A percentile compares a stretch with the other conserved stretches of the same genome.
These are phyloP conservation scores for Acanthornis magna DNA, from an alignment of 2,797 vertebrate genomes.

Conservation along the genomic window DNA sequence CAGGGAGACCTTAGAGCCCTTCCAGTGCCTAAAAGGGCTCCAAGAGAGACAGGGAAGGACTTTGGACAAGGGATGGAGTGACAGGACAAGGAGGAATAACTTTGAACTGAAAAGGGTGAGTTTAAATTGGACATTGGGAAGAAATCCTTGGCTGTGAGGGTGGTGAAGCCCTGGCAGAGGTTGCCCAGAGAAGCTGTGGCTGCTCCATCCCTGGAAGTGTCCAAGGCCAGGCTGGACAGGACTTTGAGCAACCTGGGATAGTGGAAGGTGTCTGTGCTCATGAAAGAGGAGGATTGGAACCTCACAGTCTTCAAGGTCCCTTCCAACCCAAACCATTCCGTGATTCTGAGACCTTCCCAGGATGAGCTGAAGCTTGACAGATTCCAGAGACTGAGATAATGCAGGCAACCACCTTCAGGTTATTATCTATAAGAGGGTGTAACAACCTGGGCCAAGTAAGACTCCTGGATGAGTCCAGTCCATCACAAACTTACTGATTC, in stretches of 20 bases:
- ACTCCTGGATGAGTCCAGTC: background rate
- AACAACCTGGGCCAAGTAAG: background rate
- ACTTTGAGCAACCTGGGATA: accelerated
- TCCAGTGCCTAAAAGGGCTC: background rate
- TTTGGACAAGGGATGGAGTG: background rate
- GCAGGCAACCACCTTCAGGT: accelerated
- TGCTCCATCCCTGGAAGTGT: background rate
- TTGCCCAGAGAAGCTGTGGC: background rate
- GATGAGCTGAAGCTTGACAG: background rate
- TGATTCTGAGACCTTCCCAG: background rate
- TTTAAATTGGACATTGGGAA: background rate
- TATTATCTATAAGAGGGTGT: background rate
- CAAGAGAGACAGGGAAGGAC: background rate
- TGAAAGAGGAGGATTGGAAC: background rate
- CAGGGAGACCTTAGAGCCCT: background rate
- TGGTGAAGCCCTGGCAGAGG: background rate
- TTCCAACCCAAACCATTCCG: background rate
- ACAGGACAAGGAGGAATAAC: background rate
- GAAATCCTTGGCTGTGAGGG: background rate
- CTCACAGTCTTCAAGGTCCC: accelerated
- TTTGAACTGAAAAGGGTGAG: background rate
- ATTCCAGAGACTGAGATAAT: background rate
- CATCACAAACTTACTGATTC: accelerated
- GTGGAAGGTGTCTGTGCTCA: background rate
- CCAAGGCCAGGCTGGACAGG: background rate